These are phyloP conservation scores for Platyrinchus mystaceus DNA, from an alignment of 2,797 vertebrate species.

Conservation along the genomic window DNA sequence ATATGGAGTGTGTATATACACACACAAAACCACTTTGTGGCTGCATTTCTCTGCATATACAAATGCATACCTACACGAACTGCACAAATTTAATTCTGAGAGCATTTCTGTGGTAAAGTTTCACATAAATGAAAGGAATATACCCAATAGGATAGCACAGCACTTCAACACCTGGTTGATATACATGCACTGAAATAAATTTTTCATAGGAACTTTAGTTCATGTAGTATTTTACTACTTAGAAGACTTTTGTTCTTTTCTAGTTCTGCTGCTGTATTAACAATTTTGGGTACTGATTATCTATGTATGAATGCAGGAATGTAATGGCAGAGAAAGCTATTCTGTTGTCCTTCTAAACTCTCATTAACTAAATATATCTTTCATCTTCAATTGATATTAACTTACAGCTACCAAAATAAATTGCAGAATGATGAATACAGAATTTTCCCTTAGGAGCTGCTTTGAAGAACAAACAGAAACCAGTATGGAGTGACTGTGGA, in stretches of 20 bases:
- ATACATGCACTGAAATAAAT: neutral
- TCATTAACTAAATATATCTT: neutral
- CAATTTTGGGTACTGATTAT: neutral
- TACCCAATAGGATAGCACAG: fast-evolving
- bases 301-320: neutral
- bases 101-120: neutral
- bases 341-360: neutral
- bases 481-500: neutral
- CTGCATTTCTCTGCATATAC: neutral
- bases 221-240: neutral
- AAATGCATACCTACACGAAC: neutral
- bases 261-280: neutral
- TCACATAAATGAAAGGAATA: neutral
- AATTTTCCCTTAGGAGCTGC: neutral
- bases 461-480: neutral
- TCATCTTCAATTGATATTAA: neutral
- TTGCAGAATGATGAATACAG: neutral
- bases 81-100: neutral
- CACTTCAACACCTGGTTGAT: neutral
- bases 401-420: neutral
- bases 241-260: neutral
- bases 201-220: neutral
- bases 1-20: neutral
- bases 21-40: neutral
- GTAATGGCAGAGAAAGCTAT: neutral